These are phyloP conservation scores for Erannis defoliaria DNA, from an alignment of 2,888 invertebrate genomes.

Conservation along the genomic window DNA sequence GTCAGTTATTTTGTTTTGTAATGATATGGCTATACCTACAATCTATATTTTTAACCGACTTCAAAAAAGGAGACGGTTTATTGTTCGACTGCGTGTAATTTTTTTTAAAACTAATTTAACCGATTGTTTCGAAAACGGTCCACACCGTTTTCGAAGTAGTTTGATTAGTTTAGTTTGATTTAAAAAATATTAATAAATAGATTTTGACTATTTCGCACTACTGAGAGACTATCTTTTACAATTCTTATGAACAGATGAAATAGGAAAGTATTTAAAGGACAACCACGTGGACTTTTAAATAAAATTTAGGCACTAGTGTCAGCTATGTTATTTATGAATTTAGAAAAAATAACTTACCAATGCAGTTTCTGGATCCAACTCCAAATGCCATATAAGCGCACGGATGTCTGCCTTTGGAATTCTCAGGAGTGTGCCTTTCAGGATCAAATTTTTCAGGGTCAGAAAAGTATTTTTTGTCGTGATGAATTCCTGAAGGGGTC, in stretches of 20 bases:
- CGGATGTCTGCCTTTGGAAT: slow-evolving; percentile 56
- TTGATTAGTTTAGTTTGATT: too few species aligned
- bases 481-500: slow-evolving; percentile 68
- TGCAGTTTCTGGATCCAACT: slow-evolving; percentile 73
- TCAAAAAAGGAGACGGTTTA: too few species aligned
- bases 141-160: too few species aligned
- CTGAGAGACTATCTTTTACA: not conserved
- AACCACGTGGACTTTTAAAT: too few species aligned
- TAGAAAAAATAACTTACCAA: slow-evolving; percentile 59
- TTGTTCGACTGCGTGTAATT: too few species aligned
- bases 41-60: too few species aligned
- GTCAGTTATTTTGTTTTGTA: not conserved
- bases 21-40: too few species aligned
- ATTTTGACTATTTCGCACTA: too few species aligned
- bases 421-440: slow-evolving; percentile 49
- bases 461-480: slow-evolving; percentile 70
- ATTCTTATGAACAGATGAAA: not conserved
- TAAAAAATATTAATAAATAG: too few species aligned
- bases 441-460: slow-evolving; percentile 74
- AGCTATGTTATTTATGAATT: not conserved
- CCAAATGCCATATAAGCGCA: slow-evolving; percentile 75
- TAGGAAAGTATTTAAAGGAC: not conserved
- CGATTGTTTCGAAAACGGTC: too few species aligned
- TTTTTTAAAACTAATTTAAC: too few species aligned
- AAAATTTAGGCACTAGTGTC: not conserved